Evolutionary conservation across 2,113 vertebrate genomes (phyloP).

Genomic region (Eulemur rufifrons): DNA sequence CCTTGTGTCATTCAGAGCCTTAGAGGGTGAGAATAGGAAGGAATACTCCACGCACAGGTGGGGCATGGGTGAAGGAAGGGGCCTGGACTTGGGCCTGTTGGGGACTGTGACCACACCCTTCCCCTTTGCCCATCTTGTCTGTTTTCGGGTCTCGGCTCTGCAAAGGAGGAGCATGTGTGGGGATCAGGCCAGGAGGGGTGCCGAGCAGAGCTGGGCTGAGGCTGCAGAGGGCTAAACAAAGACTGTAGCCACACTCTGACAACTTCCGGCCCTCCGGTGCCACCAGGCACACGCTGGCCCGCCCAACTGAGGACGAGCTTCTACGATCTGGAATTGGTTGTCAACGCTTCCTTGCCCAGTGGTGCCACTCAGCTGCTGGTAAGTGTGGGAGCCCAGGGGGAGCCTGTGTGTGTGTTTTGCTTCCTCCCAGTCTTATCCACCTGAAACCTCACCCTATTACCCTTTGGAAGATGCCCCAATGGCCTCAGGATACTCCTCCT

Average conservation of each 20-base stretch:
- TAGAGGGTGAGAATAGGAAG: not conserved
- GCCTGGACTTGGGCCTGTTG: not conserved
- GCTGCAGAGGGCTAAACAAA: not conserved
- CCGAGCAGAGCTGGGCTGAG: not conserved
- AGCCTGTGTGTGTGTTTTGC: not conserved
- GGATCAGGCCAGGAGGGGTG: not conserved
- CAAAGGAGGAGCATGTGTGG: not conserved
- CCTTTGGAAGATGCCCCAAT: not conserved
- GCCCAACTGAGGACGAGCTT: constrained; percentile 54
- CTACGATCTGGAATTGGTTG: constrained; percentile 63
- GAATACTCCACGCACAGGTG: too few relatives aligned
- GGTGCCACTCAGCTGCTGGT: not conserved
- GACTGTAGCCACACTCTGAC: constrained; percentile 47
- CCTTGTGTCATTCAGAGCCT: not conserved
- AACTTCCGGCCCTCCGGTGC: constrained; percentile 67
- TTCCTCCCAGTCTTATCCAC: not conserved
- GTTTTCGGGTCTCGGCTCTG: not conserved
- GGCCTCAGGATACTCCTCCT: not conserved
- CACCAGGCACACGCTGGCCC: constrained; percentile 57
- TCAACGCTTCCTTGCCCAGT: constrained; percentile 52
- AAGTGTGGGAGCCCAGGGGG: not conserved
- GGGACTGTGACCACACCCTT: not conserved
- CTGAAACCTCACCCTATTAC: not conserved
- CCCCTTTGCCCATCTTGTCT: not conserved
- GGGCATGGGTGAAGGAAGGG: not conserved